Evolutionary conservation across 2,113 vertebrate species (phyloP).

Genomic region (mouse (Mus musculus)): GRCm39 chr3:153141501-153142000

Average conservation of each 20-base stretch:
- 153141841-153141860: background rate
- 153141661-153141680: background rate
- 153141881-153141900: background rate
- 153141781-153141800: background rate
- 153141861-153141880: background rate
- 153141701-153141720: background rate
- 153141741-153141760: background rate
- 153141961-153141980: background rate
- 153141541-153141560: background rate
- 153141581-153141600: background rate
- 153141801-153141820: background rate
- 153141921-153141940: conserved; percentile 36
- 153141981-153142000: conserved; percentile 67
- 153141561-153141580: background rate
- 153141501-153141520: conserved; percentile 1
- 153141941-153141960: conserved; percentile 62
- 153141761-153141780: conserved; percentile 29
- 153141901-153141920: conserved; percentile 61
- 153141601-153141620: conserved; percentile 11
- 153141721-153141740: background rate
- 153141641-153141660: background rate
- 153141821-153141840: conserved; percentile 40
- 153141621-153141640: background rate
- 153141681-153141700: background rate
- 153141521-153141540: background rate